phyloP scores from a whole-genome alignment of 2,113 vertebrate genomes.

The Chloroceryle aenea region DNA sequence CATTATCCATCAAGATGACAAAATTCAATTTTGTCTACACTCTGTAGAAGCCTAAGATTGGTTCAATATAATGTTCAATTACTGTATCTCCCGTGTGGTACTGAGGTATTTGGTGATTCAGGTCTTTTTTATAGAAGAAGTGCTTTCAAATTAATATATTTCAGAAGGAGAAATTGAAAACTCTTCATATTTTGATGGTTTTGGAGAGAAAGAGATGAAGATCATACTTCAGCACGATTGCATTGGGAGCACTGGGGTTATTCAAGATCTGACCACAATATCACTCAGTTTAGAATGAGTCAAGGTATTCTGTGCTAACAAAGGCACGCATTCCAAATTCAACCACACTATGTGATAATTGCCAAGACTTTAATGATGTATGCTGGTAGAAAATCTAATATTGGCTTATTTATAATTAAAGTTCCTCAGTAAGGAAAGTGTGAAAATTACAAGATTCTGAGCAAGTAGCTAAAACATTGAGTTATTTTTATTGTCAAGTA shows the following conservation, averaged over 20 bases:
- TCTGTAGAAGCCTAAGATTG: slow-evolving; percentile 3
- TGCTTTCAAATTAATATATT: slow-evolving; percentile 39
- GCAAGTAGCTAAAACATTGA: neutral
- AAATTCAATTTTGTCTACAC: slow-evolving; percentile 26
- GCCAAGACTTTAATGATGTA: neutral
- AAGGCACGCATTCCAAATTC: neutral
- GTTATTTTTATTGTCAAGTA: neutral
- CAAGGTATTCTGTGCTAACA: neutral
- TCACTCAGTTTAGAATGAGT: neutral
- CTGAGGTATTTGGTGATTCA: slow-evolving; percentile 3
- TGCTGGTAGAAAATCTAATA: neutral
- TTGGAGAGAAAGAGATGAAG: neutral
- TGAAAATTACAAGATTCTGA: neutral
- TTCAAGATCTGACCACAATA: neutral
- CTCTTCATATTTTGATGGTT: neutral
- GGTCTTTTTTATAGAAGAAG: neutral
- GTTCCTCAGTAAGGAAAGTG: neutral
- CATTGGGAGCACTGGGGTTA: neutral
- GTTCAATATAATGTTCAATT: slow-evolving; percentile 47
- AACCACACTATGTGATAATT: neutral
- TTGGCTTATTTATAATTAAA: neutral
- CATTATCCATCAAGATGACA: slow-evolving; percentile 38
- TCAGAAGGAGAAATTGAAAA: slow-evolving; percentile 26
- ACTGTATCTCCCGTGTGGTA: neutral
- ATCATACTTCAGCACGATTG: neutral